These are phyloP conservation scores for Bellardia pandia DNA, from an alignment of 2,888 invertebrate species.

Conservation along the genomic window DNA sequence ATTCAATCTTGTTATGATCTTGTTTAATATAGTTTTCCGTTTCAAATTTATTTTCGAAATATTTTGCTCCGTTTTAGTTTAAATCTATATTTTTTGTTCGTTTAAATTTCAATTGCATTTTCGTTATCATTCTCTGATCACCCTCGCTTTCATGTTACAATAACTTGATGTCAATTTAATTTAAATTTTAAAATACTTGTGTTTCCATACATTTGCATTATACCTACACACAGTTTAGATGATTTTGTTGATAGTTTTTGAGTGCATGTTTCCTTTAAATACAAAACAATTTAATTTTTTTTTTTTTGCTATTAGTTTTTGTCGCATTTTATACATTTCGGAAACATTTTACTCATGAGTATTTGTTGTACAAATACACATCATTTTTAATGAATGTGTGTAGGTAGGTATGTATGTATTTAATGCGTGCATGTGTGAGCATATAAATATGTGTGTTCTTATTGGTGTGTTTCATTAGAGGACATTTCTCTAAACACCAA, in stretches of 20 bases:
- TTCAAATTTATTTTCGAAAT: no score
- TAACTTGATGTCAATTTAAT: conserved; percentile 57
- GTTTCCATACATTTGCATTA: background rate
- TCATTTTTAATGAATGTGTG: conserved; percentile 9
- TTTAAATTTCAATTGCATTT: background rate
- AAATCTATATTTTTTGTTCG: background rate
- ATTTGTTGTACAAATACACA: conserved; percentile 27
- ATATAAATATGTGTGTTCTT: conserved; percentile 6
- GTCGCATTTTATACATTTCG: conserved; percentile 19
- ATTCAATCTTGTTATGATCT: no score
- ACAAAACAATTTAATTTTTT: conserved; percentile 39
- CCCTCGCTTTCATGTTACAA: conserved; percentile 13
- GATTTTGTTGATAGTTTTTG: background rate
- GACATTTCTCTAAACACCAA: conserved; percentile 29
- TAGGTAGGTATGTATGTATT: background rate
- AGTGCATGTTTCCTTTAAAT: conserved; percentile 21
- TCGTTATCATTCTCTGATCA: background rate
- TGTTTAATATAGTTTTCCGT: no score
- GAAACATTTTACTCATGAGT: conserved; percentile 34
- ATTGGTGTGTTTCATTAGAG: conserved; percentile 32
- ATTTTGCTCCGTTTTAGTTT: no score
- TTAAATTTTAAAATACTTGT: conserved; percentile 48
- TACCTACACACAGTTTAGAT: background rate
- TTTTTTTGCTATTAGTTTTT: background rate
- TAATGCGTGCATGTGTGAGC: conserved; percentile 29